Percentiles rank a stretch among this genome's conserved stretches.
Conservation (phyloP, 1,140 invertebrate genomes). For the Drosophila baimaii region DNA sequence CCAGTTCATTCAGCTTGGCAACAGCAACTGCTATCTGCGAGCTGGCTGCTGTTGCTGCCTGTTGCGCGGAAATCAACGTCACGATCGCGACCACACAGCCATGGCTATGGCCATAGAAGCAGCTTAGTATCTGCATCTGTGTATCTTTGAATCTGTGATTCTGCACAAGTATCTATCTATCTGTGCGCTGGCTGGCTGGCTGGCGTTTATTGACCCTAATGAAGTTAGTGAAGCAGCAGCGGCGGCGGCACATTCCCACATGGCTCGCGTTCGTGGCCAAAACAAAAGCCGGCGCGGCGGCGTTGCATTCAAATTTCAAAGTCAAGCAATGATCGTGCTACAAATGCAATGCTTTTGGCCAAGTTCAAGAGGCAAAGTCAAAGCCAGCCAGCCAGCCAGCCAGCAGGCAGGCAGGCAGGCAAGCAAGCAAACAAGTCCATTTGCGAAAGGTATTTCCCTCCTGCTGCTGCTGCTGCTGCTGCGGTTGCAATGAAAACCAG, state of each 20-base stretch:
- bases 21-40: constrained; percentile 37
- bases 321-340: constrained; percentile 52
- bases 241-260: constrained; percentile 13
- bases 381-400: constrained; percentile 4
- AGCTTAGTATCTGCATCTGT: constrained; percentile 11
- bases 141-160: constrained; percentile 30
- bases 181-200: constrained; percentile 5
- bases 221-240: constrained; percentile 51
- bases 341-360: constrained; percentile 60
- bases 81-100: constrained; percentile 39
- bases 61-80: constrained; percentile 38
- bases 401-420: neutral
- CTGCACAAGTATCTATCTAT: constrained; percentile 7
- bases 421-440: constrained; percentile 13
- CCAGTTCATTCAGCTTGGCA: constrained; percentile 21
- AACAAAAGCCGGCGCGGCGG: constrained; percentile 50
- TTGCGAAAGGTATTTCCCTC: constrained; percentile 19
- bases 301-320: constrained; percentile 70
- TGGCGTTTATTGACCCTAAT: constrained; percentile 82
- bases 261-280: constrained; percentile 24
- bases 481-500: constrained; percentile 64
- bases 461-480: constrained; percentile 45
- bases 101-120: constrained; percentile 20
- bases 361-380: constrained; percentile 72
- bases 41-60: neutral